Base-by-base conservation (phyloP, 2,797 vertebrate species). In the Karalla daura region DNA sequence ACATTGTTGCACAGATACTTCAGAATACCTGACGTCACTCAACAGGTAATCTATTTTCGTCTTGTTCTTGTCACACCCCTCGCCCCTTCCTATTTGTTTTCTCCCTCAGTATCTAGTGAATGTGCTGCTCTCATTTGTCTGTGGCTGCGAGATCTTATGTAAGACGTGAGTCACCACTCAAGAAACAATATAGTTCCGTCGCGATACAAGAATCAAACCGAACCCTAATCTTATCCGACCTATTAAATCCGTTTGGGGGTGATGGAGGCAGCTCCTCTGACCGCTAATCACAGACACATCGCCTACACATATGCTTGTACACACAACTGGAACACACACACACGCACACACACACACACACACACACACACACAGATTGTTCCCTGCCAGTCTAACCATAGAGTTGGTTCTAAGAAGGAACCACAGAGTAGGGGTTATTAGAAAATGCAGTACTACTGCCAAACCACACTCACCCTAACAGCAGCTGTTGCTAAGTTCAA, bases 401-500 rank as follows among this genome's bases (percentile, higher is more conserved):
- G 60, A 47, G 49, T 62, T 81, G 69, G 61, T 85, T 83, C 77
- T 74, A 10, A 76, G 61, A 76, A 80, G 46, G 51, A 63, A 81
- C 70, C 74, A 58, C 62, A 85, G 72, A 81, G 17, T 59, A 41
- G 30, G 64, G 79, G 66, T 82, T 85, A 84, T 84, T 79, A 78
- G 74, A 73, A 78, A 86, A 81, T 37, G 39, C 50, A 33, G 37
- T 32, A 12, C 45, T 21, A 17, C 49, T 76, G 88, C 84, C 89
- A 89, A 83, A 85, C 87, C 88, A 74, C 61, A 70, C 58, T 70
- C 55, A 67, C 58, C 56, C 74, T 49, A 37, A 71, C 80, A 87
- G 78, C 80, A 86, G 87, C 83, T 80, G 77, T 75, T 84, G 62
- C 85, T 83, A 65, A 78, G 66, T 56, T 81, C 41, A 27, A 37